phyloP scores from a whole-genome alignment of 2,113 vertebrate genomes.

The Nycticryphes semicollaris region DNA sequence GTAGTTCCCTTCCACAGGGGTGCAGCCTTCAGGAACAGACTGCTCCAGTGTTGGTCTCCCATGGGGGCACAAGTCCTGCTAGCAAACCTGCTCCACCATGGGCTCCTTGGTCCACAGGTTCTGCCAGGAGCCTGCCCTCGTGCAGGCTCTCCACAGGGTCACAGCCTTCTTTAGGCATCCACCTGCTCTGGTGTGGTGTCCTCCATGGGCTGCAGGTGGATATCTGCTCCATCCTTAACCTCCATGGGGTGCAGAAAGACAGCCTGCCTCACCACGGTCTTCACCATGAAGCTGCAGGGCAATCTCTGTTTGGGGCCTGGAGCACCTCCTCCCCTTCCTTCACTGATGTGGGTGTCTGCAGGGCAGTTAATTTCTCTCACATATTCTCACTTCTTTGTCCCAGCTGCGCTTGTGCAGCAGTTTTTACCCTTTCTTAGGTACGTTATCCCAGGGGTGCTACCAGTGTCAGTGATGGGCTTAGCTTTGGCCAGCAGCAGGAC shows the following conservation, averaged over 20 bases:
- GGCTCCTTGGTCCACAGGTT: neutral
- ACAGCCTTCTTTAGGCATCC: neutral
- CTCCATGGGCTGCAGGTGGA: neutral
- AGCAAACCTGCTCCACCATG: neutral
- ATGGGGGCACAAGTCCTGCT: neutral
- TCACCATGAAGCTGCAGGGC: rapidly evolving
- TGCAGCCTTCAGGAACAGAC: neutral
- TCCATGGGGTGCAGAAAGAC: rapidly evolving
- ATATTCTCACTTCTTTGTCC: neutral
- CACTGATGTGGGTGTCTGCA: neutral
- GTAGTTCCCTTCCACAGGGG: rapidly evolving
- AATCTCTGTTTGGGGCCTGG: rapidly evolving
- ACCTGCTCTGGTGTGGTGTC: neutral
- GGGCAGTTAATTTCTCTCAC: neutral
- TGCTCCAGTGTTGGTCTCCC: neutral
- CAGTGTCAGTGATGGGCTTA: rapidly evolving
- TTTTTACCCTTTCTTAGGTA: neutral
- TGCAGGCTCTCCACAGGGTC: rapidly evolving
- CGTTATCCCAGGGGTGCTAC: rapidly evolving
- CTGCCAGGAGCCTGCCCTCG: neutral
- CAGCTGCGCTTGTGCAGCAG: neutral
- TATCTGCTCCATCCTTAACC: neutral
- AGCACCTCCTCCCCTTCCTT: neutral
- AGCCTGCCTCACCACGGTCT: neutral
- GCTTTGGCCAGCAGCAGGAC: neutral